phyloP scores from a whole-genome alignment of 2,113 vertebrate species.

The Ursus arctos region DNA sequence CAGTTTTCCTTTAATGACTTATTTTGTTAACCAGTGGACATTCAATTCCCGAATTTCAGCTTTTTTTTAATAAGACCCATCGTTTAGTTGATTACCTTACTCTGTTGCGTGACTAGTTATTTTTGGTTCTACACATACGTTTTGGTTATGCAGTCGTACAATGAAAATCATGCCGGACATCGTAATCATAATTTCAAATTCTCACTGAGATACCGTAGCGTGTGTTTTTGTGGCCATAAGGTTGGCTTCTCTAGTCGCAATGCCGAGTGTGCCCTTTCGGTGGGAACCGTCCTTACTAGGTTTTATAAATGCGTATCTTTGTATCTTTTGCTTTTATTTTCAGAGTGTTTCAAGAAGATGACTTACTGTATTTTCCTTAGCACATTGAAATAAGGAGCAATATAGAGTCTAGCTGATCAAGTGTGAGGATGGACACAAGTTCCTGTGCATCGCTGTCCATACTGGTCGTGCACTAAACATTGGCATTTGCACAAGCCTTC shows the following conservation, averaged over 20 bases:
- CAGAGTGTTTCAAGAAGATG: neutral
- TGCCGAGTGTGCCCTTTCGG: neutral
- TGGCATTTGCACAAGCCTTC: neutral
- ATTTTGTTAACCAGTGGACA: neutral
- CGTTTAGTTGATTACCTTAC: neutral
- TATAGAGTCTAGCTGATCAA: neutral
- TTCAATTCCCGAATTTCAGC: neutral
- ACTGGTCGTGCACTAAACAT: neutral
- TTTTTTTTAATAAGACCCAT: neutral
- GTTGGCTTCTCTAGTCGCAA: neutral
- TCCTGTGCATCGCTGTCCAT: neutral
- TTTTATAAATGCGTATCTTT: neutral
- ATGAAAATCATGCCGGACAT: neutral
- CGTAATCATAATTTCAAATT: neutral
- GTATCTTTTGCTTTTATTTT: neutral
- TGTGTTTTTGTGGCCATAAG: neutral
- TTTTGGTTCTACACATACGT: neutral
- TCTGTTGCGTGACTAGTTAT: neutral
- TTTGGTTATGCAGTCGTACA: neutral
- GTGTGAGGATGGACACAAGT: neutral
- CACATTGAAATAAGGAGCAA: neutral
- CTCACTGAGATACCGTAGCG: neutral
- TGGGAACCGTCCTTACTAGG: neutral
- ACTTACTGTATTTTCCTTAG: neutral
- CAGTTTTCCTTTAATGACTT: constrained; percentile 15